Base-by-base conservation (phyloP, 2,888 invertebrate genomes). In the Thalpophila matura region DNA sequence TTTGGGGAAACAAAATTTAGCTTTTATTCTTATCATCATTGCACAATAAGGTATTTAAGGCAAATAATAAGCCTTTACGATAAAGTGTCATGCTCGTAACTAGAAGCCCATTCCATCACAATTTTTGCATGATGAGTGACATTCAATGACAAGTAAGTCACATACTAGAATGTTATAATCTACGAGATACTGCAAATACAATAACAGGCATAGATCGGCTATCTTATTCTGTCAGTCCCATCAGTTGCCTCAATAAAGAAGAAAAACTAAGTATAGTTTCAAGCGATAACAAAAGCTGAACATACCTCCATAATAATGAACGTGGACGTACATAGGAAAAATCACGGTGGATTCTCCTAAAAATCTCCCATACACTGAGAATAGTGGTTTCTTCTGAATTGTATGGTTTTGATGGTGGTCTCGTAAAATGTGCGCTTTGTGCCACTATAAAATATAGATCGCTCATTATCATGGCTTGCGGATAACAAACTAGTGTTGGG, bases 391-490 rank as follows among this genome's bases (percentile, higher is more conserved):
- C 42, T 33, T 60, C 59, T 49, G 62, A 65, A 61, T 58, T 79
- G 59, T 67, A 54, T 63, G 67, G 62, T 56, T 67, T 65, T 59
- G 53, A 64, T 55, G 22, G 27, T 57, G 40, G 22, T 62, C 67
- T 69, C 72, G 51, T 80, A 80, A 81, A 81, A 57, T 56, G 59
- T 58, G 58, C 59, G 53, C 54, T 74, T 73, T 74, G 73, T 73
- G 62, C 53, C 53, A 49, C 75, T 70, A 81, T 81, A 74, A 81
- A 76, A 81, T 81, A 81, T 74, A 80, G 69, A 81, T 80, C 64
- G 72, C 72, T 81, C 74, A 80, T 81, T 80, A 80, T 40, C 80
- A 59, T 51, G 26, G 53, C 14, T 58, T 60, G 38, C 37, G 60
- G 61, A 31, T 70, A 79, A 70, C 70, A 68, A 74, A 65, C 27